Evolutionary conservation across 2,797 vertebrate species (phyloP).

Genomic region (Pampus argenteus): DNA sequence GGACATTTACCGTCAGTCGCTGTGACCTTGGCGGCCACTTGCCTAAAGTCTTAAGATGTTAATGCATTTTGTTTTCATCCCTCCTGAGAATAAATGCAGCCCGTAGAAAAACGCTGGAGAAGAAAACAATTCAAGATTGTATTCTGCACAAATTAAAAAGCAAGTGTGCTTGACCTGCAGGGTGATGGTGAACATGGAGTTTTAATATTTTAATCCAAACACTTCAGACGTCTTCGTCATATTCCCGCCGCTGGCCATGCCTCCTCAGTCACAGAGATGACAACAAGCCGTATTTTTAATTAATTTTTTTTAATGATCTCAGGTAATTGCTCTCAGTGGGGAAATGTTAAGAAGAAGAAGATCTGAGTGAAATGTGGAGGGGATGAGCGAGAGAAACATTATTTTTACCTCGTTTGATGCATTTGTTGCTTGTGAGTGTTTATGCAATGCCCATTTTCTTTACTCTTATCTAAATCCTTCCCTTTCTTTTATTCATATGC

Average conservation of each 20-base stretch:
- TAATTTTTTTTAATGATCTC: constrained; percentile 20
- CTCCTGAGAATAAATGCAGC: constrained; percentile 8
- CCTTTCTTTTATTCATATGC: constrained; percentile 38
- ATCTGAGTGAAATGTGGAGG: background rate
- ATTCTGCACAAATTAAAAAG: constrained; percentile 12
- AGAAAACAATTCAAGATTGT: no score
- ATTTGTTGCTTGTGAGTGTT: background rate
- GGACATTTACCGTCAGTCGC: constrained; percentile 26
- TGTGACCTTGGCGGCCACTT: constrained; percentile 47
- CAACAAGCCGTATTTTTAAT: constrained; percentile 22
- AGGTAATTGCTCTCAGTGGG: constrained; percentile 32
- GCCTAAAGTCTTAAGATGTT: constrained; percentile 24
- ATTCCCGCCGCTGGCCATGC: constrained; percentile 22
- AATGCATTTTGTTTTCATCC: constrained; percentile 18
- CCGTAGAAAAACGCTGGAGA: background rate
- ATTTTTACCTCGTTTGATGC: background rate
- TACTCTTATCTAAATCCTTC: constrained; percentile 18
- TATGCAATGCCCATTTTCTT: constrained; percentile 11
- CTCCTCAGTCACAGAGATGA: constrained; percentile 15
- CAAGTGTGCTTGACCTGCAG: constrained; percentile 8
- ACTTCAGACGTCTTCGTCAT: constrained; percentile 10
- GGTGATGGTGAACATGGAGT: constrained; percentile 12
- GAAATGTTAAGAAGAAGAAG: background rate
- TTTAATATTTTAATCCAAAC: constrained; percentile 21
- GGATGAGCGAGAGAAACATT: background rate